phyloP scores from a whole-genome alignment of 2,797 vertebrate genomes.

The Enteromius unitaeniatus region DNA sequence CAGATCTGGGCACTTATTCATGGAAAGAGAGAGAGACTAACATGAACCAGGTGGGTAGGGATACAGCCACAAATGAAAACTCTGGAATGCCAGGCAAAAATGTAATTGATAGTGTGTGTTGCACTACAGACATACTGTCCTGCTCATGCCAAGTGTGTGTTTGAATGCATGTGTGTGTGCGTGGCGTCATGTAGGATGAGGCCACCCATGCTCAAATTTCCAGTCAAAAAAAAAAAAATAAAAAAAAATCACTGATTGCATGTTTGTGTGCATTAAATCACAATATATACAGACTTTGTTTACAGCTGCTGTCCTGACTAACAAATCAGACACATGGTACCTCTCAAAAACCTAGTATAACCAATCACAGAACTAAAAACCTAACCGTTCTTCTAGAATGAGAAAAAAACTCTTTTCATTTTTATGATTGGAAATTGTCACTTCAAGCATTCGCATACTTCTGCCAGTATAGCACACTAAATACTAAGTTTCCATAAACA shows the following conservation, averaged over 20 bases:
- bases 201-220: constrained; percentile 24
- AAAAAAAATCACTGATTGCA: not conserved
- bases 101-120: constrained; percentile 51
- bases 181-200: not conserved
- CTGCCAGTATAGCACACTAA: not conserved
- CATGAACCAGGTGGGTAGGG: constrained; percentile 38
- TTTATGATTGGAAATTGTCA: not conserved
- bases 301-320: constrained; percentile 9
- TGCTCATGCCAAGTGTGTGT: constrained; percentile 18
- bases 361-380: not conserved
- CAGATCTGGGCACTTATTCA: constrained; percentile 52
- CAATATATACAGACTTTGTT: not conserved
- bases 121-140: constrained; percentile 20
- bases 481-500: constrained; percentile 1
- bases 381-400: not conserved
- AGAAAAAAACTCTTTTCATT: not conserved
- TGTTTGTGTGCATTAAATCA: constrained; percentile 32
- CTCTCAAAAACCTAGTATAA: not conserved
- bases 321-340: constrained; percentile 2
- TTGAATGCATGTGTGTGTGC: constrained; percentile 21
- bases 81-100: constrained; percentile 19
- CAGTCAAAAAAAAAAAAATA: constrained; percentile 21
- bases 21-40: constrained; percentile 36
- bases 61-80: constrained; percentile 50
- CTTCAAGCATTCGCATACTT: not conserved